Evolutionary conservation across 2,113 vertebrate species (phyloP), one percentile per base, ranked within the genome.

Genomic region (Megatriorchis doriae): DNA sequence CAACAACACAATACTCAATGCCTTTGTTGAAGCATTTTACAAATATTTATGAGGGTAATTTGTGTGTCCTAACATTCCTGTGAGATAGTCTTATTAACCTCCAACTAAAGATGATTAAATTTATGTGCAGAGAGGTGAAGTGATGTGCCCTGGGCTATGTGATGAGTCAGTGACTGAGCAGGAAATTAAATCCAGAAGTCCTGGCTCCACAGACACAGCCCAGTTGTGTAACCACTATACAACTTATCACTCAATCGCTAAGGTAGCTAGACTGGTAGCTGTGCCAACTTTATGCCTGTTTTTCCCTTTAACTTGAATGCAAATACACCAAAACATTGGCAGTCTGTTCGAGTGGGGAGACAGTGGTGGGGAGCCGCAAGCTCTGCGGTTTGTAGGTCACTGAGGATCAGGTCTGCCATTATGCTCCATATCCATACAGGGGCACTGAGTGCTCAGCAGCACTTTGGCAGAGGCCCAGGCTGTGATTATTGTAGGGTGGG

Each of bases 81-180:
- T 53, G 87, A 77, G 81, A 68, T 25, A 65, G 70, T n/a, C 71
- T 82, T 92, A 77, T 87, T 93, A 87, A 17, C 52, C 27, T 38
- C 27, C 53, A 43, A 47, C 66, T 66, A 53, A 47, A 61, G 77
- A 94, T 68, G 86, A 92, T 62, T 81, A 87, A 75, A 93, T 62
- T 52, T 75, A n/a, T 23, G 58, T 32, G 45, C 73, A 43, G 84
- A 68, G 91, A 93, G 71, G 66, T 92, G 66, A 96, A 92, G 84
- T 23, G 22, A 73, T 65, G 71, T 78, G 90, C 94, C 81, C 43
- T 17, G 5, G 81, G 90, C 67, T 82, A 68, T 0, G 3, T 67
- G 91, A 63, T 93, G 97, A 97, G 87, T 97, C 95, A 94, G 82
- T 93, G 91, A 66, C 81, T 85, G 89, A 85, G 50, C 72, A 82